Conservation (phyloP, 2,797 vertebrate genomes). For the Acipenser ruthenus region DNA sequence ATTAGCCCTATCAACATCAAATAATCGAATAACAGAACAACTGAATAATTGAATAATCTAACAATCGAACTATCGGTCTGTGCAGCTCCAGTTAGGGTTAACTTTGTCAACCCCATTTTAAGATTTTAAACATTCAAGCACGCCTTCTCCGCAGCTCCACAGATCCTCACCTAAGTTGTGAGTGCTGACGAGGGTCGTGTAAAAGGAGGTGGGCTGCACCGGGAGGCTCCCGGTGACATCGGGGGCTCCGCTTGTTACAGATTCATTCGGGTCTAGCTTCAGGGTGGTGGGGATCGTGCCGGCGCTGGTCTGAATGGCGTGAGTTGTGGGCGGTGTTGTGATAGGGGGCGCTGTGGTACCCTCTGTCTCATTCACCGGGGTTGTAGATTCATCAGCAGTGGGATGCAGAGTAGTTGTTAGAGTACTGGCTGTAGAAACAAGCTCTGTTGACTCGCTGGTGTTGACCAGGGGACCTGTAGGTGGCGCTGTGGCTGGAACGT, state of each 20-base stretch:
- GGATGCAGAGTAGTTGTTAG: background rate
- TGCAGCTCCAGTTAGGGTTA: too few species aligned
- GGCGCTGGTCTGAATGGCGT: too few species aligned
- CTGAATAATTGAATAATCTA: too few species aligned
- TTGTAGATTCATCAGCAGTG: slow-evolving; percentile 4
- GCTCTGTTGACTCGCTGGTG: background rate
- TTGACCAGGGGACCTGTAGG: too few species aligned
- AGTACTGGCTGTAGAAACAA: background rate
- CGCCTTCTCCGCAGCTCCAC: too few species aligned
- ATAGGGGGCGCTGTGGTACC: background rate
- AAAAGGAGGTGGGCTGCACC: background rate
- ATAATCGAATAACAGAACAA: too few species aligned
- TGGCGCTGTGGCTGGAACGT: too few species aligned
- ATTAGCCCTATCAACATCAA: too few species aligned
- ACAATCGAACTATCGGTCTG: too few species aligned
- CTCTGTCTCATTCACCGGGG: background rate
- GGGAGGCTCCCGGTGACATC: slow-evolving; percentile 14
- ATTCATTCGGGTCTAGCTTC: slow-evolving; percentile 9
- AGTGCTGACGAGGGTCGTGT: slow-evolving; percentile 1
- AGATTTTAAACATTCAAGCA: too few species aligned
- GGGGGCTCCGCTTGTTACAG: background rate
- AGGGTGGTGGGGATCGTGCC: slow-evolving; percentile 6
- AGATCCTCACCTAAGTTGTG: too few species aligned
- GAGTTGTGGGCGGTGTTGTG: background rate
- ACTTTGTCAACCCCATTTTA: too few species aligned